These are phyloP conservation scores for Drosophila peninsularis DNA, from an alignment of 2,888 invertebrate genomes.

Conservation along the genomic window DNA sequence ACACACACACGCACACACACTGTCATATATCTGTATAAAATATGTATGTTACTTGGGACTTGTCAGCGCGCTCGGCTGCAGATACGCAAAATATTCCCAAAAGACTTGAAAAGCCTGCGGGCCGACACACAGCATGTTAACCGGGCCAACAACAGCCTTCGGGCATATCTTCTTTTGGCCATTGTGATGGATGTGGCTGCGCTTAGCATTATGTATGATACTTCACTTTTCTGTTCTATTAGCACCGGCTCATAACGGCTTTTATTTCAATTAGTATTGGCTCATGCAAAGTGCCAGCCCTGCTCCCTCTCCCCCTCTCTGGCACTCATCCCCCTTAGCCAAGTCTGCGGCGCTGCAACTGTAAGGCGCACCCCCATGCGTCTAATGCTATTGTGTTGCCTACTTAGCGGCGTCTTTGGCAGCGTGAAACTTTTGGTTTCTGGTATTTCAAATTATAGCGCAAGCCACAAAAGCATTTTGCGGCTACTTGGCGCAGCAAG, in stretches of 20 bases:
- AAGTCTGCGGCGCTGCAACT: constrained; percentile 15
- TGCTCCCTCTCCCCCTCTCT: not conserved
- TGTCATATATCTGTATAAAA: constrained; percentile 28
- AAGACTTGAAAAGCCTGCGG: constrained; percentile 58
- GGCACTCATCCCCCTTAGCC: not conserved
- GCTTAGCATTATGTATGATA: constrained; percentile 38
- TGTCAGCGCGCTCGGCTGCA: constrained; percentile 57
- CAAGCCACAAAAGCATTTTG: constrained; percentile 28
- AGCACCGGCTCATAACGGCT: constrained; percentile 41
- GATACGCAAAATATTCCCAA: constrained; percentile 73
- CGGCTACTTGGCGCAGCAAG: constrained; percentile 19
- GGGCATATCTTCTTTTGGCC: constrained; percentile 29
- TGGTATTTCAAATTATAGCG: constrained; percentile 22
- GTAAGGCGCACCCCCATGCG: not conserved
- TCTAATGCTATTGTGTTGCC: constrained; percentile 23
- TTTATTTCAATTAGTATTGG: constrained; percentile 71
- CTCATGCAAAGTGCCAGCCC: constrained; percentile 47
- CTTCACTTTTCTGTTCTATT: constrained; percentile 26
- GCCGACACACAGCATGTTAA: constrained; percentile 31
- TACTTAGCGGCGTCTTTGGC: constrained; percentile 31
- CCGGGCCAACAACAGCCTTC: constrained; percentile 14
- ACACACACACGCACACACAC: constrained; percentile 8
- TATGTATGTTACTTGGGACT: constrained; percentile 32
- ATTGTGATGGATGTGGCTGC: constrained; percentile 52
- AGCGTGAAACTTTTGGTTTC: constrained; percentile 18